Base-by-base conservation (phyloP, 2,797 vertebrate species). In the Rhadinocentrus ornatus region DNA sequence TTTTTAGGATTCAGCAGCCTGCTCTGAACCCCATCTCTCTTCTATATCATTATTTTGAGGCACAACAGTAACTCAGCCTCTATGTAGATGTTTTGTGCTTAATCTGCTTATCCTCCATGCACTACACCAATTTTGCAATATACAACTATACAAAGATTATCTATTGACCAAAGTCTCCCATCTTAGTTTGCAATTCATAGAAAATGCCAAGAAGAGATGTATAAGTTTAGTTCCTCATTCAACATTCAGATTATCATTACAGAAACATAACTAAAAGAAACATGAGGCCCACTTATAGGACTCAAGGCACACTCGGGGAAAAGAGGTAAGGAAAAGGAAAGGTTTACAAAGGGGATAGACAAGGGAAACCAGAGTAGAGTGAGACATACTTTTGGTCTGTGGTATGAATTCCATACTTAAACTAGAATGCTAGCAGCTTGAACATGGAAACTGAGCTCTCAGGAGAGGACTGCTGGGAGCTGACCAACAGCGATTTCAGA, bases 311-410 rank as follows among this genome's bases (percentile, higher is more conserved):
- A 35, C n/a, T n/a, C n/a, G n/a, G n/a, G 59, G 79, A 87, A 77
- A 69, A 31, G 62, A 55, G 62, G 13, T 66, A 66, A 73, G 56
- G 44, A 68, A 74, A 18, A 56, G 39, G 53, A 18, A 52, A 66
- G 12, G 58, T 88, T 71, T 54, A 66, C 52, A 62, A 1, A 71
- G 71, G 3, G 9, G 29, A 62, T 72, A 72, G 66, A 84, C 35
- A 46, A 60, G 26, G 84, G 66, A 87, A 77, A 83, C 73, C 74
- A 77, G 65, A 53, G 62, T 50, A 69, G 57, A 67, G 66, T 84
- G 77, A 86, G 77, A 90, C 82, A 88, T 89, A 86, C 29, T 89
- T 89, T 74, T 88, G 86, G 83, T 88, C 71, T 84, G 77, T 68
- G 87, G 85, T 76, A 55, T 80, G 72, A 86, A 89, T 85, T 81